phyloP scores from a whole-genome alignment of 35 echinoderm and acorn worm genomes.

The Lytechinus pictus region DNA sequence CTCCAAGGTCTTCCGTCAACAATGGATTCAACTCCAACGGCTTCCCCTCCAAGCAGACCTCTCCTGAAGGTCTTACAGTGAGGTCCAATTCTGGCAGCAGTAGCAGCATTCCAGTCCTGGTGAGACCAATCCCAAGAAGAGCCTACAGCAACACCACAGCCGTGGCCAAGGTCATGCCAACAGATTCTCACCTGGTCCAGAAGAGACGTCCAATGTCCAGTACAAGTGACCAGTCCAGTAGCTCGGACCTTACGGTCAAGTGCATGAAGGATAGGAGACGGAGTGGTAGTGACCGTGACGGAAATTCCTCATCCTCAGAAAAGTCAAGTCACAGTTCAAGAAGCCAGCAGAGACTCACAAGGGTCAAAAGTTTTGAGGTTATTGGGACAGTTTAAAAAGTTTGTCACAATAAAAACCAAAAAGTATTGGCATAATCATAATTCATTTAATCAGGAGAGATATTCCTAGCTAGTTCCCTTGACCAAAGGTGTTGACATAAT shows the following conservation, averaged over 20 bases:
- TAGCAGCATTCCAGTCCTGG: slow-evolving; percentile 57
- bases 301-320: slow-evolving; percentile 65
- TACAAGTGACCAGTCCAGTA: slow-evolving; percentile 71
- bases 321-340: slow-evolving; percentile 55
- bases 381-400: slow-evolving; percentile 78
- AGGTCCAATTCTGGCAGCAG: slow-evolving; percentile 42
- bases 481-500: neutral
- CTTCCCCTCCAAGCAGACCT: slow-evolving; percentile 51
- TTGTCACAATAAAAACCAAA: neutral
- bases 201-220: slow-evolving; percentile 64
- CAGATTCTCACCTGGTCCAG: slow-evolving; percentile 38
- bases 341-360: slow-evolving; percentile 50
- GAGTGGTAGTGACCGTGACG: slow-evolving; percentile 53
- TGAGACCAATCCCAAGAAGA: slow-evolving; percentile 70
- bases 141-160: slow-evolving; percentile 19
- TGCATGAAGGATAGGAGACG: slow-evolving; percentile 49
- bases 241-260: slow-evolving; percentile 82
- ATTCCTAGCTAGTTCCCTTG: neutral
- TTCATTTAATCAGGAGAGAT: neutral
- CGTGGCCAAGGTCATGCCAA: slow-evolving; percentile 35
- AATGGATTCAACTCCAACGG: slow-evolving; percentile 67
- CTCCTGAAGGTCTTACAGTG: slow-evolving; percentile 39
- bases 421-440: neutral
- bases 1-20: slow-evolving; percentile 82
- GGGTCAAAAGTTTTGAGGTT: slow-evolving; percentile 82